phyloP scores from a whole-genome alignment of 2,797 vertebrate genomes.

The Sphaeramia orbicularis region DNA sequence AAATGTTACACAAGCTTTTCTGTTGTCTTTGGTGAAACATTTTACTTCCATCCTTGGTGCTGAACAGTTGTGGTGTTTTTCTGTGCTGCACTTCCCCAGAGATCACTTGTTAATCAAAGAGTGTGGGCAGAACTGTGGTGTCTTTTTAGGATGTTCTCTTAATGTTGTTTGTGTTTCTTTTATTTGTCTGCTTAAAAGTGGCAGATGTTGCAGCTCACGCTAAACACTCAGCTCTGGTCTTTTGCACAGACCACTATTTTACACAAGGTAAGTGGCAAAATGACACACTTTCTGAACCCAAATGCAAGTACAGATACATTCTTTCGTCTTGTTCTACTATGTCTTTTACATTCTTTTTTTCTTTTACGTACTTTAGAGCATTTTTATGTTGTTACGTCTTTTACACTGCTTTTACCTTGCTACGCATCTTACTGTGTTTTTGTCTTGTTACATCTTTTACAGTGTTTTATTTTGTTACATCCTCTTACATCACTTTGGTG shows the following conservation, averaged over 20 bases:
- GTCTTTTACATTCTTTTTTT: too few species aligned
- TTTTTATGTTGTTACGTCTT: too few species aligned
- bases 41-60: conserved; percentile 23
- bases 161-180: conserved; percentile 60
- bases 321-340: too few species aligned
- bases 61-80: conserved; percentile 29
- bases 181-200: conserved; percentile 49
- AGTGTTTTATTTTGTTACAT: too few species aligned
- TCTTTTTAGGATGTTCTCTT: conserved; percentile 43
- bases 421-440: too few species aligned
- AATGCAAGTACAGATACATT: too few species aligned
- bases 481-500: too few species aligned
- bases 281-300: too few species aligned
- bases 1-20: conserved; percentile 7
- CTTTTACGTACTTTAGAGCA: too few species aligned
- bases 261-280: too few species aligned
- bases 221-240: conserved; percentile 14
- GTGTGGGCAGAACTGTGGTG: conserved; percentile 39
- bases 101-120: conserved; percentile 55
- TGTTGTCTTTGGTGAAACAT: conserved; percentile 7
- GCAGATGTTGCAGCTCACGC: conserved; percentile 62
- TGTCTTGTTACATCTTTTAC: too few species aligned
- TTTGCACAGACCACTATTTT: conserved; percentile 21
- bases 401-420: too few species aligned
- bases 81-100: conserved; percentile 28